Evolutionary conservation across 2,113 vertebrate species (phyloP).

Genomic region (Numida meleagris): DNA sequence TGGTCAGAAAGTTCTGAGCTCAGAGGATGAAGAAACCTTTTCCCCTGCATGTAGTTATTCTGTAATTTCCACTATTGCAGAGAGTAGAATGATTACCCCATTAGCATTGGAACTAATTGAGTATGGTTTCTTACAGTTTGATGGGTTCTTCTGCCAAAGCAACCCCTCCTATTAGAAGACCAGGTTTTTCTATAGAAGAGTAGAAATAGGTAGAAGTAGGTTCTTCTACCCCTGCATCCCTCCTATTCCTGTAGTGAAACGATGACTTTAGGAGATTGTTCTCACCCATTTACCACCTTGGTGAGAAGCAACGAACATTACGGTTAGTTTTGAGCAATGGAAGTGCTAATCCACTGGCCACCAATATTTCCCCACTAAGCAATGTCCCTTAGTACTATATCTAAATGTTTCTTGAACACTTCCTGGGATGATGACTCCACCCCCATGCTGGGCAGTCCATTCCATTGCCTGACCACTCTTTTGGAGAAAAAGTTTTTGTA

Average conservation of each 20-base stretch:
- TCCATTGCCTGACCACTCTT: too few relatives aligned
- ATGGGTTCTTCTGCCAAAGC: background rate
- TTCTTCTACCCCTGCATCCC: background rate
- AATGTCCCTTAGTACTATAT: too few relatives aligned
- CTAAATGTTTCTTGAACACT: too few relatives aligned
- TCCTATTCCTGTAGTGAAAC: background rate
- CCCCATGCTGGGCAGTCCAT: too few relatives aligned
- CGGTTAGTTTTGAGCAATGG: fast-evolving
- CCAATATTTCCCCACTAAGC: fast-evolving
- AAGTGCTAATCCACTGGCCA: fast-evolving
- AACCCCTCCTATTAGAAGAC: background rate
- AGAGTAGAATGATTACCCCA: background rate
- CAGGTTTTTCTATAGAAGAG: background rate
- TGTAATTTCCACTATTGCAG: background rate
- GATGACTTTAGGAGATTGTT: background rate
- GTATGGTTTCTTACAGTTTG: background rate
- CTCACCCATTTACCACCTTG: background rate
- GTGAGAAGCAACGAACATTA: background rate
- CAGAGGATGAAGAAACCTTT: background rate
- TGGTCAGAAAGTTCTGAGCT: background rate
- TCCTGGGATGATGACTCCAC: too few relatives aligned
- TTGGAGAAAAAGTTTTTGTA: too few relatives aligned
- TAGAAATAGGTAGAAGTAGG: background rate
- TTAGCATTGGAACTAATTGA: background rate
- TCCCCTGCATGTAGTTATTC: background rate